Conservation (phyloP, 2,888 invertebrate species). For the Micoletzkya japonica region DNA sequence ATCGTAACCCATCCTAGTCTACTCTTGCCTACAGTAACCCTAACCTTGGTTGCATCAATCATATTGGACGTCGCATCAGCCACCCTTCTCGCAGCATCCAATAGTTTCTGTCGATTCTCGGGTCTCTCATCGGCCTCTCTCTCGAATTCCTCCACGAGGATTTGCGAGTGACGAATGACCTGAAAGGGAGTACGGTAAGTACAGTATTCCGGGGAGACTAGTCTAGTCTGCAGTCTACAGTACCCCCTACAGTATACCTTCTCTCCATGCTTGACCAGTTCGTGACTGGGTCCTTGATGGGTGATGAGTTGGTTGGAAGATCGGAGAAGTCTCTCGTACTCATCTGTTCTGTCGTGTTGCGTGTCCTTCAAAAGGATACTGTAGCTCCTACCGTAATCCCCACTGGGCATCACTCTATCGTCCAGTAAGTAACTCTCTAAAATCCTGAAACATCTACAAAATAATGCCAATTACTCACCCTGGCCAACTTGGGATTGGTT, state of each 20-base stretch:
- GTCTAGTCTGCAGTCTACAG: background rate
- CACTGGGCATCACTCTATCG: too few relatives aligned
- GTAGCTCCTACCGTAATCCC: constrained; percentile 1
- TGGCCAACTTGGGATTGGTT: constrained; percentile 67
- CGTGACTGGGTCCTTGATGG: constrained; percentile 39
- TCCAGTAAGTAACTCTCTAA: too few relatives aligned
- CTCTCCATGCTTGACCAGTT: constrained; percentile 19
- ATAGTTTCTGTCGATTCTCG: constrained; percentile 82
- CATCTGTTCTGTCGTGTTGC: constrained; percentile 73
- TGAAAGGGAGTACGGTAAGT: constrained; percentile 68
- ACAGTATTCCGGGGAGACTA: background rate
- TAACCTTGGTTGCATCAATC: constrained; percentile 79
- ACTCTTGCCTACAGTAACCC: constrained; percentile 64
- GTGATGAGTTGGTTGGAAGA: constrained; percentile 86
- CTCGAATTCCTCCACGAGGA: constrained; percentile 73
- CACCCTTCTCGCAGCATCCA: constrained; percentile 88
- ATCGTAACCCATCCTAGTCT: background rate
- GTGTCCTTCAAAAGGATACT: constrained; percentile 65
- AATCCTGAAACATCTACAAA: too few relatives aligned
- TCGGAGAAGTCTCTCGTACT: constrained; percentile 85
- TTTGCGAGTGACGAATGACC: constrained; percentile 58
- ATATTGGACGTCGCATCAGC: constrained; percentile 95
- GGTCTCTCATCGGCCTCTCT: constrained; percentile 80
- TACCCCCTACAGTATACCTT: background rate
- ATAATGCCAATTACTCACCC: constrained; percentile 4